Conservation (phyloP, 1,140 invertebrate species). For the Ditylenchus dipsaci region DNA sequence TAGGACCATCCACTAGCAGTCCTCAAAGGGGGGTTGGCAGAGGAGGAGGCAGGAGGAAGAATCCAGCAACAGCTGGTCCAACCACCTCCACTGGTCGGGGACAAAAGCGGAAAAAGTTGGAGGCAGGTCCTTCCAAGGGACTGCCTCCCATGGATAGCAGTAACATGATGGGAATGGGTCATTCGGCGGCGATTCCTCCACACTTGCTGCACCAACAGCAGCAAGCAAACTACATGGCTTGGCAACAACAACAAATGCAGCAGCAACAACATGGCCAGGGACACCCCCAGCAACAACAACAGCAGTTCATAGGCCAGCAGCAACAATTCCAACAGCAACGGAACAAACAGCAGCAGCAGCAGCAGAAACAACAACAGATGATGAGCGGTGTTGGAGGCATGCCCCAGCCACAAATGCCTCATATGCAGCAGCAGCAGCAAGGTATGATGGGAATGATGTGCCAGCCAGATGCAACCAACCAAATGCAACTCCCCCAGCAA, state of each 20-base stretch:
- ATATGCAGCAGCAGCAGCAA: not conserved
- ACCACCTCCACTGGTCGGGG: not conserved
- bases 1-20: not conserved
- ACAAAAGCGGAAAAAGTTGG: not conserved
- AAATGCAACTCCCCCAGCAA: not conserved
- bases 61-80: not conserved
- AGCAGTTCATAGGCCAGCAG: not conserved
- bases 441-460: not conserved
- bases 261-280: not conserved
- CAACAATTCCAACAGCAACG: not conserved
- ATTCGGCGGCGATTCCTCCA: not conserved
- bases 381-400: not conserved
- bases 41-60: slow-evolving; percentile 1
- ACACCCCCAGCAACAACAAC: not conserved
- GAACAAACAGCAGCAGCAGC: slow-evolving; percentile 1
- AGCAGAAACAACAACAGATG: not conserved
- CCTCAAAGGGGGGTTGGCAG: not conserved
- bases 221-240: slow-evolving; percentile 2
- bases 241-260: not conserved
- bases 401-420: not conserved
- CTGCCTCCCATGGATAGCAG: too few relatives aligned
- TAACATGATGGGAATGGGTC: slow-evolving; percentile 4
- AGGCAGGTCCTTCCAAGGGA: not conserved
- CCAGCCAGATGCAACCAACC: not conserved
- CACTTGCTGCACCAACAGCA: slow-evolving; percentile 2